Conservation (phyloP, 2,888 invertebrate genomes). For the Ophion obscuratus region DNA sequence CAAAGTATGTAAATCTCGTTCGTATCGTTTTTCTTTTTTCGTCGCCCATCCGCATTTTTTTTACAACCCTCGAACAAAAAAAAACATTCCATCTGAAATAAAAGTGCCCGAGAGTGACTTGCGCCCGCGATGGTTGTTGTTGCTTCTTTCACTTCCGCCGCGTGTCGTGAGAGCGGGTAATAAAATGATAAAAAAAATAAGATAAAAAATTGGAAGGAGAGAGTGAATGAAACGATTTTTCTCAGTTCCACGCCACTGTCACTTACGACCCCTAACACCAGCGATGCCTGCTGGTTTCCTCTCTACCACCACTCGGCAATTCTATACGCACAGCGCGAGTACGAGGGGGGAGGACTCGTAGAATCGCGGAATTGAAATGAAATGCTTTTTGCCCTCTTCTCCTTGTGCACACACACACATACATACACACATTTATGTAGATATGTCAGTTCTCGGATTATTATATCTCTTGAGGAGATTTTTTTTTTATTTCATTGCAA, state of each 20-base stretch:
- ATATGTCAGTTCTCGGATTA: constrained; percentile 46
- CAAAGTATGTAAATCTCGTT: background rate
- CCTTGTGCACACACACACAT: background rate
- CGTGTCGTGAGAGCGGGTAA: constrained; percentile 19
- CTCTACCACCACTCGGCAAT: constrained; percentile 23
- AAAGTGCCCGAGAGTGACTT: constrained; percentile 26
- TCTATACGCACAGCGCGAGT: background rate
- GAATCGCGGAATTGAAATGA: constrained; percentile 70
- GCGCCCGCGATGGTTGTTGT: constrained; percentile 25
- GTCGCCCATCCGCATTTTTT: constrained; percentile 1
- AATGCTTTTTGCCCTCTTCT: constrained; percentile 67
- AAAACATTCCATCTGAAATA: constrained; percentile 50
- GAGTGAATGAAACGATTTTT: constrained; percentile 62
- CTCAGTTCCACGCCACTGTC: constrained; percentile 75
- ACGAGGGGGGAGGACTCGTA: constrained; percentile 38
- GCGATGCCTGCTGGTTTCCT: constrained; percentile 39
- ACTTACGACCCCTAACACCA: constrained; percentile 72
- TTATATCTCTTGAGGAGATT: constrained; percentile 56
- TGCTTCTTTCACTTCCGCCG: constrained; percentile 1
- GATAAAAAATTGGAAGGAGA: constrained; percentile 9
- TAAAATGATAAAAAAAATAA: constrained; percentile 22
- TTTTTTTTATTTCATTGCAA: constrained; percentile 63
- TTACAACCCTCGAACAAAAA: background rate
- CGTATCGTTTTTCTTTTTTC: background rate
- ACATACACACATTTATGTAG: background rate